Conservation (phyloP, 2,113 vertebrate species). For the Microtus montanus region DNA sequence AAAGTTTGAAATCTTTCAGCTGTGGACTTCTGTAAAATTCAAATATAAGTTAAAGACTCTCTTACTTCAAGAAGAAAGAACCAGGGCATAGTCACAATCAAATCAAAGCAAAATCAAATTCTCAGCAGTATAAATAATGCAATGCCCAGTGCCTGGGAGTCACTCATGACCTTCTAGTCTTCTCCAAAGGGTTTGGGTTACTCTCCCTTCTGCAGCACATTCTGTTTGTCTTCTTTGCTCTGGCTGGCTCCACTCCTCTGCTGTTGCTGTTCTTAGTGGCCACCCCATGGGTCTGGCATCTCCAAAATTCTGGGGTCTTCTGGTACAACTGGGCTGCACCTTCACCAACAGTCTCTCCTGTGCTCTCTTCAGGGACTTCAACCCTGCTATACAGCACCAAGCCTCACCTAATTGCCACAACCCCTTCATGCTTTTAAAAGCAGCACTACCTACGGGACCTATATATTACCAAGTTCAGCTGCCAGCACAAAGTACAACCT, state of each 20-base stretch:
- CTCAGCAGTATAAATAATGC: neutral
- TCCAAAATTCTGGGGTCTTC: neutral
- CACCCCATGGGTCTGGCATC: neutral
- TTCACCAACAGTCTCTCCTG: neutral
- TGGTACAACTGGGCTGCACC: neutral
- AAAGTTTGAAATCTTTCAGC: neutral
- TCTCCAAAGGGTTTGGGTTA: neutral
- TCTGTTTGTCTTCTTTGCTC: neutral
- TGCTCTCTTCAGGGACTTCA: neutral
- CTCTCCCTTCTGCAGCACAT: neutral
- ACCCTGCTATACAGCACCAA: neutral
- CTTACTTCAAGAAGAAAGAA: neutral
- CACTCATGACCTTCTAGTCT: neutral
- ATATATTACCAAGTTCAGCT: neutral
- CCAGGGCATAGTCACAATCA: neutral
- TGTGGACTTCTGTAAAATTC: neutral
- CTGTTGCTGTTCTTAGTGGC: neutral
- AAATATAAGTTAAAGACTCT: neutral
- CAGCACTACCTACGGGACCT: neutral
- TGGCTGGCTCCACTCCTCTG: neutral
- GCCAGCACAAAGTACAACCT: neutral
- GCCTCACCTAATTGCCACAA: neutral
- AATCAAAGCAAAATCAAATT: neutral
- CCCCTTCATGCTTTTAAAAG: neutral
- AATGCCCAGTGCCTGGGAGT: neutral